A percentile compares a stretch with the other conserved stretches of the same genome.
These are phyloP conservation scores for Macquaria australasica DNA, from an alignment of 2,113 vertebrate genomes.

Conservation along the genomic window DNA sequence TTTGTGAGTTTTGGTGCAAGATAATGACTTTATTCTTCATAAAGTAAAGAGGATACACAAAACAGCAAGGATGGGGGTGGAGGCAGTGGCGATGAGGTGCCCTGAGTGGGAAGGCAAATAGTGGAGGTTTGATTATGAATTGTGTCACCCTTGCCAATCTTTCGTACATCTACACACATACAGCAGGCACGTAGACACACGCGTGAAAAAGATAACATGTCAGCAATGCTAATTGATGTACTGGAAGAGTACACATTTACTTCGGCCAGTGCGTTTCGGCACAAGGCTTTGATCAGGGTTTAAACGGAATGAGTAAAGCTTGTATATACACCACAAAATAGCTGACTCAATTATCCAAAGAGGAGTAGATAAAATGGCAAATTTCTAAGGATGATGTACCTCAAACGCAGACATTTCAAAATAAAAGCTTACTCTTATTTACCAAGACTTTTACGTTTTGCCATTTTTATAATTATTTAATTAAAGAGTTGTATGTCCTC, in stretches of 20 bases:
- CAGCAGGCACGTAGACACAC: slow-evolving; percentile 1
- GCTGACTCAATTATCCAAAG: slow-evolving; percentile 17
- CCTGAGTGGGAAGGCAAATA: slow-evolving; percentile 72
- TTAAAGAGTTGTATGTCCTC: background rate
- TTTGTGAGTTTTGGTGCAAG: slow-evolving; percentile 35
- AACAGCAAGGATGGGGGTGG: slow-evolving; percentile 64
- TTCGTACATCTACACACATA: slow-evolving; percentile 32
- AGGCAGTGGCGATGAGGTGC: slow-evolving; percentile 46
- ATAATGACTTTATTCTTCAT: slow-evolving; percentile 55
- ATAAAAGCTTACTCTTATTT: background rate
- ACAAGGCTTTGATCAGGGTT: slow-evolving; percentile 31
- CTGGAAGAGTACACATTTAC: slow-evolving; percentile 8
- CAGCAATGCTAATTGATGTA: slow-evolving; percentile 24
- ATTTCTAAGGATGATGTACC: background rate
- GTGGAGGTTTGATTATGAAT: slow-evolving; percentile 71
- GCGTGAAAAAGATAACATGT: background rate
- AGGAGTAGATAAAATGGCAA: background rate
- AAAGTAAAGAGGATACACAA: slow-evolving; percentile 59
- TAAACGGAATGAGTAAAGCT: slow-evolving; percentile 22
- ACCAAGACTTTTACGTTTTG: background rate
- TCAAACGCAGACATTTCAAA: slow-evolving; percentile 5
- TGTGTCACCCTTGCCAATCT: slow-evolving; percentile 38
- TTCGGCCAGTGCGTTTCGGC: slow-evolving; percentile 5
- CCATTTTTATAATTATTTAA: background rate
- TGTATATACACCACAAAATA: background rate